A percentile compares a stretch with the other conserved stretches of the same genome.
Evolutionary conservation across 2,888 invertebrate species (phyloP).

Genomic region (Alcis repandata): DNA sequence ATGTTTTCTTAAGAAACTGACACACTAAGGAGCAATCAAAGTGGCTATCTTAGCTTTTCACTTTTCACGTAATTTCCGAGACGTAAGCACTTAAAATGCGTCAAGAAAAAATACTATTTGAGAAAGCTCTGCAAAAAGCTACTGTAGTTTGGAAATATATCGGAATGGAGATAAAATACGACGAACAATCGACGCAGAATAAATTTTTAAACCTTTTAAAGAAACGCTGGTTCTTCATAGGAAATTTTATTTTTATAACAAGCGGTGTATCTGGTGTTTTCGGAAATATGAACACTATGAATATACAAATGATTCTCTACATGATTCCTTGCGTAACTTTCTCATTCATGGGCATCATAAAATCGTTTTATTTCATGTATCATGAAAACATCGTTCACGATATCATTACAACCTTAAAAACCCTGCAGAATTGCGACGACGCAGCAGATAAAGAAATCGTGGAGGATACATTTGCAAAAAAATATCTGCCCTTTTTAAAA

Average conservation of each 20-base stretch:
- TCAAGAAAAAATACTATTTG: conserved; percentile 48
- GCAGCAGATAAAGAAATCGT: conserved; percentile 18
- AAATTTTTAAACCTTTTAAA: conserved; percentile 36
- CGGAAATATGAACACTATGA: conserved; percentile 20
- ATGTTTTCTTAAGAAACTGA: conserved; percentile 3
- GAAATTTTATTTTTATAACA: conserved; percentile 48
- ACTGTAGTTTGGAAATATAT: conserved; percentile 45
- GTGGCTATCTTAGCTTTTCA: background rate
- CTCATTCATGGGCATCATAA: conserved; percentile 55
- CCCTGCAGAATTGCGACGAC: conserved; percentile 24
- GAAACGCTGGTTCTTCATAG: conserved; percentile 49
- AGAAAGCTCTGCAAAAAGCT: conserved; percentile 50
- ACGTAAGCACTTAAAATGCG: conserved; percentile 36
- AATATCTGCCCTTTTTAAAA: conserved; percentile 47
- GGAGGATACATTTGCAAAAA: conserved; percentile 27
- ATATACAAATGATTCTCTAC: conserved; percentile 55
- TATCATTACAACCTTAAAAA: conserved; percentile 49
- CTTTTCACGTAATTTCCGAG: background rate
- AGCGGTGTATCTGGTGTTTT: conserved; percentile 40
- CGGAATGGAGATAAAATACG: conserved; percentile 29
- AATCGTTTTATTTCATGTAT: conserved; percentile 55
- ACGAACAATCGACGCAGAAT: conserved; percentile 1
- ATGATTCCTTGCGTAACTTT: conserved; percentile 57
- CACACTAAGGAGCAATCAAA: background rate
- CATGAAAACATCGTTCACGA: conserved; percentile 52